phyloP scores from a whole-genome alignment of 2,113 vertebrate genomes.

The Saccopteryx bilineata region DNA sequence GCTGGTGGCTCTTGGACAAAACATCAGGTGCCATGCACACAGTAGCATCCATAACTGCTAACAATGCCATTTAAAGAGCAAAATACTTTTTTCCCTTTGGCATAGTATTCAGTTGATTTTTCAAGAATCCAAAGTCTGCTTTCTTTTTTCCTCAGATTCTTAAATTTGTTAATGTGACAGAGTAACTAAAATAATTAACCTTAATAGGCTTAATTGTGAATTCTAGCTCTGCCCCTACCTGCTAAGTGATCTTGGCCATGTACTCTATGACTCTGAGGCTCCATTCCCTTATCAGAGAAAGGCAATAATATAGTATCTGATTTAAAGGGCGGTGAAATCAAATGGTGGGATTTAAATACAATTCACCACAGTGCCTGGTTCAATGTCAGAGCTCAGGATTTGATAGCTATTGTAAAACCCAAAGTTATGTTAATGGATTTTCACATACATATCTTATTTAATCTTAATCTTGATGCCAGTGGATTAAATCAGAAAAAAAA shows the following conservation, averaged over 20 bases:
- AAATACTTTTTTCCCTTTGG: neutral
- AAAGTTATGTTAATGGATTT: neutral
- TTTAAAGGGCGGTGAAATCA: neutral
- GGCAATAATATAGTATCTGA: neutral
- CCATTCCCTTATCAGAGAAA: neutral
- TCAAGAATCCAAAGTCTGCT: neutral
- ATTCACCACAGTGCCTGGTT: neutral
- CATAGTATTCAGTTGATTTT: neutral
- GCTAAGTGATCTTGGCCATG: neutral
- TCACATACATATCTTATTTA: neutral
- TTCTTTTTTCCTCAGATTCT: slow-evolving; percentile 10
- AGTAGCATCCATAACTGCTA: neutral
- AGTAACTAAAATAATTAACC: neutral
- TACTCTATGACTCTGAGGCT: neutral
- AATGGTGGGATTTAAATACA: neutral
- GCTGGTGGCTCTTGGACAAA: neutral
- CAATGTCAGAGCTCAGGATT: neutral
- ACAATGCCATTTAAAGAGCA: neutral
- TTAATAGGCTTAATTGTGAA: neutral
- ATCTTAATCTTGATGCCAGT: slow-evolving; percentile 1
- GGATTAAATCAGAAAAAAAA: slow-evolving; percentile 19
- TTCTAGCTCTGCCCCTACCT: neutral
- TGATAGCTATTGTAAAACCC: neutral
- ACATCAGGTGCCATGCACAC: neutral
- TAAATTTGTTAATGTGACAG: neutral